Percentiles rank a stretch among this genome's conserved stretches.
Evolutionary conservation across 92 coral and sea anemone species (phyloP).

Genomic region (Actinernus sp.): DNA sequence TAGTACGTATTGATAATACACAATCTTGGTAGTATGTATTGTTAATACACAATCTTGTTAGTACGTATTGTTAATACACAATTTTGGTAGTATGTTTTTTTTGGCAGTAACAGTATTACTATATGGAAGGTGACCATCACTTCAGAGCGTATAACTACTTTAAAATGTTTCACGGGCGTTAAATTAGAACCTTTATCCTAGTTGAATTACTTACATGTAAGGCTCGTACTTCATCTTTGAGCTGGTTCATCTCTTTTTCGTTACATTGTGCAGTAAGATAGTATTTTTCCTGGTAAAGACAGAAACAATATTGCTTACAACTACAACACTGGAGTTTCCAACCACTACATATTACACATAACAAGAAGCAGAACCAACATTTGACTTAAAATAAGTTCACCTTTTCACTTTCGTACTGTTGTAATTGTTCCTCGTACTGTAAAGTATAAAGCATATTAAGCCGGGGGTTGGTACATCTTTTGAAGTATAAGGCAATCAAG

Average conservation of each 20-base stretch:
- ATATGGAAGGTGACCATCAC: too few relatives aligned
- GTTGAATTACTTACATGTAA: constrained; percentile 70
- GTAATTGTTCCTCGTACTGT: constrained; percentile 75
- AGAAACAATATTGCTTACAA: neutral
- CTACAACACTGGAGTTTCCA: neutral
- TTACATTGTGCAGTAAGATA: constrained; percentile 75
- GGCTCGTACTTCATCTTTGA: constrained; percentile 92
- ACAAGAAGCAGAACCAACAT: neutral
- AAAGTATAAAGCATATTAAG: neutral
- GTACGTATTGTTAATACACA: too few relatives aligned
- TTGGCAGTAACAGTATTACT: too few relatives aligned
- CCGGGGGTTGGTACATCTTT: neutral
- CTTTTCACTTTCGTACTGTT: constrained; percentile 77
- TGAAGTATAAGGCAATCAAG: neutral
- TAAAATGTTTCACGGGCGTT: too few relatives aligned
- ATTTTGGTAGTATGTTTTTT: too few relatives aligned
- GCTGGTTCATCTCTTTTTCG: constrained; percentile 75
- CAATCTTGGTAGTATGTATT: too few relatives aligned
- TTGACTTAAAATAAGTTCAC: constrained; percentile 10
- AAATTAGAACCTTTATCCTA: too few relatives aligned
- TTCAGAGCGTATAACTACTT: too few relatives aligned
- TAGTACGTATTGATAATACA: too few relatives aligned
- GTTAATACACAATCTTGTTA: too few relatives aligned
- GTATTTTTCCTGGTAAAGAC: constrained; percentile 67
- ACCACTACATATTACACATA: neutral